Base-by-base conservation (phyloP, 1,140 invertebrate genomes). In the Hylaeus volcanicus region DNA sequence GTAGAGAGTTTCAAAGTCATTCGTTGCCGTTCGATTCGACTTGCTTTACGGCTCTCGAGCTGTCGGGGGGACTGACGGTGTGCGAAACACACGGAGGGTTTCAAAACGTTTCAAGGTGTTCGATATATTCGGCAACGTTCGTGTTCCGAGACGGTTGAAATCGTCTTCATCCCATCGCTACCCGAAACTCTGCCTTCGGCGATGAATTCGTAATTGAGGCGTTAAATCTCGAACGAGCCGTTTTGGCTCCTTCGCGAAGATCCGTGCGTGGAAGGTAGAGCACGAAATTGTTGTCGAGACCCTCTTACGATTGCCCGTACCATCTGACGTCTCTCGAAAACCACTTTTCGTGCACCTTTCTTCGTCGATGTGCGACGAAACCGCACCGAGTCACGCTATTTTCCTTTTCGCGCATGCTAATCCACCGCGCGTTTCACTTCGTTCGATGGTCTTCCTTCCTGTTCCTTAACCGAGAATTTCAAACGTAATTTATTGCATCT, bases 151-250 rank as follows among this genome's bases (percentile, higher is more conserved):
- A 53, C 77, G 69, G 70, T 74, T 64, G 77, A 65, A 79, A 65
- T 74, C 77, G 69, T 74, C 77, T 79, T 79, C 77, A 66, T 79
- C 71, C 77, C 77, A 79, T 79, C 70, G 48, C 77, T 43, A 41
- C 70, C 14, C 65, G 11, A 11, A 41, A 1, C 45, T 45, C 48
- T 41, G 61, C 70, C 64, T 39, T 72, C 65, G 65, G 79, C 70
- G 66, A 81, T 69, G 68, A 74, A 80, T 79, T 80, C 77, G 76
- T 79, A 79, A 80, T 80, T 80, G 76, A 83, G 71, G 76, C 76
- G 76, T 83, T 79, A 80, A 73, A 73, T 80, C 64, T 66, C 77
- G 79, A 83, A 83, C 76, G 69, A 81, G 79, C 63, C 68, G 68
- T 64, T 70, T 71, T 75, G 79, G 55, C 78, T 80, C 63, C 79